Percentiles rank a stretch among this genome's conserved stretches.
Evolutionary conservation across 2,797 vertebrate genomes (phyloP).

Genomic region (Myotis daubentonii): DNA sequence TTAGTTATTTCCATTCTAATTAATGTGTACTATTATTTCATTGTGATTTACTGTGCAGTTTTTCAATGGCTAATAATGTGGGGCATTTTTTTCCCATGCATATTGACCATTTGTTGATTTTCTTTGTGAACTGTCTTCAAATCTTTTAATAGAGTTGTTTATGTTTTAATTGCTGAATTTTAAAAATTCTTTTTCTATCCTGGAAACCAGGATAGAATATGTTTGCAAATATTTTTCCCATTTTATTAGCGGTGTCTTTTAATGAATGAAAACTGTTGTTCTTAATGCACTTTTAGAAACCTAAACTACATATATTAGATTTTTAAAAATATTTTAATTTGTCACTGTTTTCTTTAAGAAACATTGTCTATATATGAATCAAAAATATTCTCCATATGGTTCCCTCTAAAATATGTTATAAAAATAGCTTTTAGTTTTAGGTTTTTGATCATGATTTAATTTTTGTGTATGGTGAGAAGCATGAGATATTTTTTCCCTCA

Average conservation of each 20-base stretch:
- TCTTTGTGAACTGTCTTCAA: neutral
- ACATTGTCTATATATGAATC: neutral
- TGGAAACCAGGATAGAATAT: neutral
- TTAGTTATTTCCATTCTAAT: neutral
- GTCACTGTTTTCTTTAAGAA: neutral
- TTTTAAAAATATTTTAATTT: neutral
- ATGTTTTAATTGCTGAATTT: neutral
- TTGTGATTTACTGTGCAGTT: neutral
- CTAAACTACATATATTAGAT: neutral
- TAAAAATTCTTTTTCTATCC: neutral
- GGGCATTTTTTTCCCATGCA: neutral
- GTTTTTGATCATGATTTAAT: neutral
- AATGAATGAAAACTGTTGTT: neutral
- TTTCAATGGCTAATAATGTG: neutral
- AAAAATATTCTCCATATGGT: neutral
- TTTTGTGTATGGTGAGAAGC: neutral
- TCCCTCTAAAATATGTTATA: neutral
- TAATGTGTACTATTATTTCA: neutral
- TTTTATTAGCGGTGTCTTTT: neutral
- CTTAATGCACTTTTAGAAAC: neutral
- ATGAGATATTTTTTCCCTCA: neutral
- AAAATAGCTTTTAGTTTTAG: neutral
- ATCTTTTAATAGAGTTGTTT: neutral
- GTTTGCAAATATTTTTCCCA: neutral
- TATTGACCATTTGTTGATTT: neutral